Base-by-base conservation (phyloP, 2,113 vertebrate genomes). In the Oplegnathus fasciatus region DNA sequence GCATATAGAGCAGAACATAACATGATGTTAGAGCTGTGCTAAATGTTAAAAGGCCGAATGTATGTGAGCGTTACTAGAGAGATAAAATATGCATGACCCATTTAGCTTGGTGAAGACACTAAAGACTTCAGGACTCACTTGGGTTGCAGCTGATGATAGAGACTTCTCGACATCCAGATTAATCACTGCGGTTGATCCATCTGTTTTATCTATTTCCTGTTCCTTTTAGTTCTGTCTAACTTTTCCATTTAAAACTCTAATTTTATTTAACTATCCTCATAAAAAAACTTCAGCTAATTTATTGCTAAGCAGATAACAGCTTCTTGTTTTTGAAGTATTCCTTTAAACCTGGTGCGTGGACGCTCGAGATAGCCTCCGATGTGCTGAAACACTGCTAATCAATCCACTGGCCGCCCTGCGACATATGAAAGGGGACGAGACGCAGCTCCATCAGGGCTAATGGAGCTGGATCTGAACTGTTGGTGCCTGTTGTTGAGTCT, bases 21-120 rank as follows among this genome's bases (percentile, higher is more conserved):
- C 44, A 72, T 60, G 46, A 75, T 61, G 62, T 32, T 26, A 48
- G 64, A 85, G 32, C 26, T 72, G 14, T 48, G 1, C 57, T 76
- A 34, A 37, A 0, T 69, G 50, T 17, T 87, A 17, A 80, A 77
- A 64, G 65, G 68, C 65, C 73, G 75, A 77, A 87, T 65, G 72
- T 70, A 85, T 80, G 65, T 14, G 15, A 84, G 78, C 55, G 37
- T 72, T 69, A 75, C 20, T 17, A 2, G 4, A 69, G 50, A 76
- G 57, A 82, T 89, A 40, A 87, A 84, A 87, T 75, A 89, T 90
- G 86, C 74, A 84, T 89, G 88, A 87, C 75, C 85, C 61, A 89
- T 75, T 86, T 86, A 87, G 58, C 71, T 40, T n/a, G 15, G 24
- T 64, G 78, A 64, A 79, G 80, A 81, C 77, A 65, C 20, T 50